Base-by-base conservation (phyloP, 2,113 vertebrate species). In the Lampris incognitus region DNA sequence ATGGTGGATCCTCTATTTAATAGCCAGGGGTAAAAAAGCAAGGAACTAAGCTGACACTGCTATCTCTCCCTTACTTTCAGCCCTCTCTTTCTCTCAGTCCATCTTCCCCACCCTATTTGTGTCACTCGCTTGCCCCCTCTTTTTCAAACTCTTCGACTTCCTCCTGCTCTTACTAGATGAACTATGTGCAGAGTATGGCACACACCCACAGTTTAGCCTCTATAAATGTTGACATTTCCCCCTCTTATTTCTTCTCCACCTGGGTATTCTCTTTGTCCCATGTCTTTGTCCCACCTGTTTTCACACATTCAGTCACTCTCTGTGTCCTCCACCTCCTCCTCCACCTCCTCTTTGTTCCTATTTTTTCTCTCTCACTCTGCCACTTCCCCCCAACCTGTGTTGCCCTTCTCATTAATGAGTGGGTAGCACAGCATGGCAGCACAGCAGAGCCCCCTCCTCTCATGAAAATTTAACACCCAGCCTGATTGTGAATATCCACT, bases 1-100 rank as follows among this genome's bases (percentile, higher is more conserved):
- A 6, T 2, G n/a, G 38, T 9, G 44, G 66, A 46, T 69, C 54
- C 55, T 69, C 48, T 69, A 69, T 58, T 58, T 69, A 69, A 69
- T 6, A 58, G 11, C n/a, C 2, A 24, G 55, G 42, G 42, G 67
- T 24, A 5, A 38, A n/a, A 37, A 39, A 57, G 54, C 5, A 44
- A 52, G 40, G n/a, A 3, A 36, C 11, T 37, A 13, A 11, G 55
- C 41, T 69, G 41, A 37, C 59, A 61, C 39, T 41, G 59, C 60
- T 49, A 41, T 63, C 67, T 64, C 50, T 67, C 57, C 36, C 55
- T 69, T 41, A 50, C 37, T 9, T 68, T 39, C 58, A 40, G 44
- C 42, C 58, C 55, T 46, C 63, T 48, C 64, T 60, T 56, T 76
- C 61, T 8, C 6, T 24, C 13, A 6, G 41, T n/a, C 42, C 10